Evolutionary conservation across 1,140 invertebrate genomes (phyloP), one percentile per base, ranked within the genome.

Genomic region (Geopemphigus sp.): DNA sequence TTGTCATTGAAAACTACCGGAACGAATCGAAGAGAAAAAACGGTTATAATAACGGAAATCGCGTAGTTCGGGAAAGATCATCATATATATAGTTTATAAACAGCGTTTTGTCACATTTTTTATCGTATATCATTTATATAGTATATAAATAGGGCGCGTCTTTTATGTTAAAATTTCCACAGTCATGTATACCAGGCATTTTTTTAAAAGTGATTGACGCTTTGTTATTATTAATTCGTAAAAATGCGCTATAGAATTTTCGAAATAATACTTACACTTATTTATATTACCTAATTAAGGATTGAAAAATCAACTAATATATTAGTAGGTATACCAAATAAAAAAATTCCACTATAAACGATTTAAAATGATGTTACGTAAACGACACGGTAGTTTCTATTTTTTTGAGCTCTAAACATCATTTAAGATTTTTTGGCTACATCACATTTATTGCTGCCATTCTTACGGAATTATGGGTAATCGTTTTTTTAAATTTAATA

Each of bases 31-130:
- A 45, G n/a, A 17, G 50, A 50, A 39, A 74, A 61, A 26, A 26
- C 61, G 19, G 76, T 66, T 81, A 39, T 63, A 56, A 57, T 72
- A 80, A 66, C 68, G 59, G 57, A 68, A 68, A 68, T 24, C 5
- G 14, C 14, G 47, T 29, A 26, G 63, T 53, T 47, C 45, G 56
- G 29, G 61, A 73, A 73, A 24, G 66, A 70, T 53, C 66, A 72
- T 72, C 68, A 39, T 39, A 72, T 54, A 39, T 39, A 72, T 54
- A 72, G 68, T 53, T 17, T 72, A 72, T 72, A 11, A n/a, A 54
- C 50, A 54, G 50, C 24, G 64, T 53, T 70, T 53, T 53, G 66
- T 70, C 22, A 72, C 1, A 29, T 72, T 54, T 72, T 54, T n/a
- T n/a, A n/a, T n/a, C n/a, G n/a, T n/a, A n/a, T n/a, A 72, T 72